Base-by-base conservation (phyloP, 2,888 invertebrate species). In the Fragum fragum region DNA sequence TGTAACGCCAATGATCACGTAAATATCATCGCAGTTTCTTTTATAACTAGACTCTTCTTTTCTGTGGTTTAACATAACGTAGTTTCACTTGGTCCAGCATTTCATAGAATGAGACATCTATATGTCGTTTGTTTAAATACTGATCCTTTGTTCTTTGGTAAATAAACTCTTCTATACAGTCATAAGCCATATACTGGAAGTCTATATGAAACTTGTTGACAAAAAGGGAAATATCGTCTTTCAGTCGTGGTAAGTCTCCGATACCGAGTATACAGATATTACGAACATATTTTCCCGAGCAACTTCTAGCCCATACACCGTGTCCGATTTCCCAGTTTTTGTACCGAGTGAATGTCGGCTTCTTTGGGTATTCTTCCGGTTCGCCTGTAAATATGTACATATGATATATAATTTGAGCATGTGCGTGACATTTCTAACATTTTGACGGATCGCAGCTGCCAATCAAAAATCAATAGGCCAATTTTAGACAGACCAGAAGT, bases 261-360 rank as follows among this genome's bases (percentile, higher is more conserved):
- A 74, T 28, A 16, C 81, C 81, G 0, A 81, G 21, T 23, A 81
- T 61, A 23, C 81, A 81, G 6, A 81, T 63, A 23, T 73, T 57
- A 3, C 77, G 57, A 5, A 81, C 81, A 36, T 69, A 81, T 52
- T 81, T 81, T 36, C 81, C 81, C 23, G 70, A 52, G 32, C 81
- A 81, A 28, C 11, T 23, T 29, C 70, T n/a, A 5, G 21, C 66
- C 36, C 68, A 74, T 21, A 52, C 63, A 61, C 55, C 63, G 36
- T 80, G 80, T 16, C 80, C 80, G 6, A 76, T 29, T n/a, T 75
- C 80, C 80, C 80, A 80, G 52, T 72, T 80, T 42, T 80, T 80
- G 52, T 80, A 80, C 14, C 80, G 66, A 36, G 70, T 80, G 32
- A 80, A 68, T 0, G 80, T 70, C 3, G 32, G 32, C 42, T 80